These are phyloP conservation scores for Oligia latruncula DNA, from an alignment of 2,888 invertebrate genomes.

Conservation along the genomic window DNA sequence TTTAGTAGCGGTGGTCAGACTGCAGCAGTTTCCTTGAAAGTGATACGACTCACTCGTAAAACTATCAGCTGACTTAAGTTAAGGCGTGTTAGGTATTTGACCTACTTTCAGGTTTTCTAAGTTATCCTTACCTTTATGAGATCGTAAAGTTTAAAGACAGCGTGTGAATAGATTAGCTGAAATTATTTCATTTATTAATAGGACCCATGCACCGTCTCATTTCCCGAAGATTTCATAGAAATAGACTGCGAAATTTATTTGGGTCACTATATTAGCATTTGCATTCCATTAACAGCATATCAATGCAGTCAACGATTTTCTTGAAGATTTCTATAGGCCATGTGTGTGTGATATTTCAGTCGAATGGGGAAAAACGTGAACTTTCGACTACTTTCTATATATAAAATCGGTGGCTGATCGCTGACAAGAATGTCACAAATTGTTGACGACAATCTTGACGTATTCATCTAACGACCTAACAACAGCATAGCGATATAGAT, in stretches of 20 bases:
- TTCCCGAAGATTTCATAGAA: conserved; percentile 12
- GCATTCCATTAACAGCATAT: conserved; percentile 1
- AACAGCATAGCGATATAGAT: conserved; percentile 52
- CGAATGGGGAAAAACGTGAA: neutral
- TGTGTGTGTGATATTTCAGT: neutral
- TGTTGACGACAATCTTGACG: conserved; percentile 57
- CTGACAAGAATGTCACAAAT: conserved; percentile 47
- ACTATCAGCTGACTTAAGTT: conserved; percentile 36
- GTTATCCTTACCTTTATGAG: neutral
- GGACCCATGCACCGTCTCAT: neutral
- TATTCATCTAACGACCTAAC: conserved; percentile 56
- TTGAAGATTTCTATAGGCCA: neutral
- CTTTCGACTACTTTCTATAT: neutral
- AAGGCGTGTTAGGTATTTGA: conserved; percentile 10
- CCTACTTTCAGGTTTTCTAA: conserved; percentile 22
- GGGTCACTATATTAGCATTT: neutral
- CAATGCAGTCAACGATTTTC: neutral
- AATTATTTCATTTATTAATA: conserved; percentile 2
- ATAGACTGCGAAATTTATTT: neutral
- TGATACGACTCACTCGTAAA: conserved; percentile 47
- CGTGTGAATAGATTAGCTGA: neutral
- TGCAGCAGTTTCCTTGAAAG: conserved; percentile 47
- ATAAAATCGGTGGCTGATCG: conserved; percentile 13
- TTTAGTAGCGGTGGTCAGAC: conserved; percentile 44
- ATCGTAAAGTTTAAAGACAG: neutral